These are phyloP conservation scores for Antheraea assamensis DNA, from an alignment of 2,888 invertebrate genomes.

Conservation along the genomic window DNA sequence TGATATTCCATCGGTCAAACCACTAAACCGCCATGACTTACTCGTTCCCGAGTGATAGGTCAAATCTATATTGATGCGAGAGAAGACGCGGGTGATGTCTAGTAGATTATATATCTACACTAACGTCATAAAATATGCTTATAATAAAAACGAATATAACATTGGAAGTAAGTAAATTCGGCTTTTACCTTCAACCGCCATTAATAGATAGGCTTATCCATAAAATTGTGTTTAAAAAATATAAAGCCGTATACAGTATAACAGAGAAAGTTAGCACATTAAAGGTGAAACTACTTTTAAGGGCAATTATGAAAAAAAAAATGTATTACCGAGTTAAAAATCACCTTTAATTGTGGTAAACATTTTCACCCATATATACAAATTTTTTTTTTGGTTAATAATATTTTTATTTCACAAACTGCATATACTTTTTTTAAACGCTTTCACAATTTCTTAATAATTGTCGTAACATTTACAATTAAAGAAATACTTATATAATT, in stretches of 20 bases:
- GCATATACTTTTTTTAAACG: neutral
- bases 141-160: neutral
- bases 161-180: neutral
- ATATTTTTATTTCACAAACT: neutral
- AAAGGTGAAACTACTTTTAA: slow-evolving; percentile 1
- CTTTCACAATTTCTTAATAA: neutral
- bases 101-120: neutral
- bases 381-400: neutral
- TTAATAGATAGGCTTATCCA: neutral
- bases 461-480: no score
- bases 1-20: no score
- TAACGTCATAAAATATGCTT: neutral
- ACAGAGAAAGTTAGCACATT: slow-evolving; percentile 9
- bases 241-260: neutral
- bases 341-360: neutral
- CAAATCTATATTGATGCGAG: no score
- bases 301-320: slow-evolving; percentile 12
- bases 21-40: no score
- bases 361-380: neutral
- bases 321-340: neutral
- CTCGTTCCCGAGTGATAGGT: no score
- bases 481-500: no score
- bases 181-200: neutral
- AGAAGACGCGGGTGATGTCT: no score
- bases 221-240: neutral